Percentiles rank a stretch among this genome's conserved stretches.
Evolutionary conservation across 2,113 vertebrate species (phyloP).

Genomic region (Australoheros scitulus): DNA sequence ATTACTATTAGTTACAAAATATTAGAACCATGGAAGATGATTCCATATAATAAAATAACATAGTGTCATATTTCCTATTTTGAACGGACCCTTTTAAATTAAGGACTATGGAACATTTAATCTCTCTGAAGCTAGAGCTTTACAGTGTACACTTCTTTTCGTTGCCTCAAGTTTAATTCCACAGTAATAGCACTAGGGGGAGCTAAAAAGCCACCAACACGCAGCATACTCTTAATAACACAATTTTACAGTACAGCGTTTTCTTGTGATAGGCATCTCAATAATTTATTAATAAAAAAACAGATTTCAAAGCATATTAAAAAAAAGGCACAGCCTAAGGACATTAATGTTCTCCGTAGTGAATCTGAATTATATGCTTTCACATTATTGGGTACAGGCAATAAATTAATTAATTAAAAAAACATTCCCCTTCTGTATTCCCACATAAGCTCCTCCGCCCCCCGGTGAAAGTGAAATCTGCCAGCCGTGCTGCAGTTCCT

Average conservation of each 20-base stretch:
- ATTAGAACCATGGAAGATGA: not conserved
- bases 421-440: not conserved
- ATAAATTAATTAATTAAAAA: not conserved
- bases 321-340: not conserved
- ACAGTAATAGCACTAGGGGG: conserved; percentile 55
- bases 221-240: not conserved
- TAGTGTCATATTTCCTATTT: not conserved
- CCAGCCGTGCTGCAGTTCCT: conserved; percentile 51
- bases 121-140: not conserved
- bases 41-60: not conserved
- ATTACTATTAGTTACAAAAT: not conserved
- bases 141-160: not conserved
- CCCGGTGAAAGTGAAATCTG: conserved; percentile 1
- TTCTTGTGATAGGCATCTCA: not conserved
- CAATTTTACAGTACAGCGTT: not conserved
- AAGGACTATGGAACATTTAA: not conserved
- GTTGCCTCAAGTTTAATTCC: conserved; percentile 5
- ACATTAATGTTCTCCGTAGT: not conserved
- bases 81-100: not conserved
- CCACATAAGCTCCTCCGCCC: conserved; percentile 4
- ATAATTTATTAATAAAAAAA: conserved; percentile 1
- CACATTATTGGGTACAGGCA: conserved; percentile 34
- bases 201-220: conserved; percentile 20
- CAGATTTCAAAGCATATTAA: not conserved
- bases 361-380: not conserved